Base-by-base conservation (phyloP, 2,113 vertebrate species). In the Rhombomys opimus region DNA sequence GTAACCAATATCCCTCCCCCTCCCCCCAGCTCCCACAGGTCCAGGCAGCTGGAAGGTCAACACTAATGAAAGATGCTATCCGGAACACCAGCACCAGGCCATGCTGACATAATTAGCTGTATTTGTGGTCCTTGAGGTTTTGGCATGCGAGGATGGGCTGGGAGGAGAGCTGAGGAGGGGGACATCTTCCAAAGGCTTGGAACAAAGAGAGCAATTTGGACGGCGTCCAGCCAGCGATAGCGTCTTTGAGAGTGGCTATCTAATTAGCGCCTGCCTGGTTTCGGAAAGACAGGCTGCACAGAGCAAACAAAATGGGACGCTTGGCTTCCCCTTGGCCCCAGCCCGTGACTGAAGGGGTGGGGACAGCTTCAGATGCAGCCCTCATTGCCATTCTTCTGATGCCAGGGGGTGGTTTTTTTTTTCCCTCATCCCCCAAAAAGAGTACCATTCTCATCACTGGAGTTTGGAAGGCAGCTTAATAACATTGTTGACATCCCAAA, bases 161-260 rank as follows among this genome's bases (percentile, higher is more conserved):
- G 68, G 82, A 93, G 73, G 61, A 89, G 91, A 80, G 52, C 7
- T 94, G 77, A 63, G 87, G 90, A 80, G 85, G 85, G 87, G 90
- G 30, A 2, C 32, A 59, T 92, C 91, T 84, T 84, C 93, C 5
- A 10, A 95, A 95, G 80, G 88, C 89, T 93, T 61, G 35, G 94
- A 98, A 96, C 91, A 97, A 94, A 97, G 94, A 97, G 89, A 89
- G 91, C 95, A 93, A 93, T 94, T 84, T 98, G 96, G 97, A 95
- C 41, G 50, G 73, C 57, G 95, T 97, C 95, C 97, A 97, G 95
- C 61, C 61, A 82, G 72, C 6, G 32, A 95, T 4, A 94, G 73
- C 78, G 52, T 87, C 95, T 96, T 97, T 89, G 92, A 20, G 5
- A 95, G 91, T 30, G 89, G 76, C 92, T 41, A 25, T 50, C 96